Percentiles rank a stretch among this genome's conserved stretches.
Conservation (phyloP, 2,113 vertebrate genomes). For the Austrofundulus limnaeus region DNA sequence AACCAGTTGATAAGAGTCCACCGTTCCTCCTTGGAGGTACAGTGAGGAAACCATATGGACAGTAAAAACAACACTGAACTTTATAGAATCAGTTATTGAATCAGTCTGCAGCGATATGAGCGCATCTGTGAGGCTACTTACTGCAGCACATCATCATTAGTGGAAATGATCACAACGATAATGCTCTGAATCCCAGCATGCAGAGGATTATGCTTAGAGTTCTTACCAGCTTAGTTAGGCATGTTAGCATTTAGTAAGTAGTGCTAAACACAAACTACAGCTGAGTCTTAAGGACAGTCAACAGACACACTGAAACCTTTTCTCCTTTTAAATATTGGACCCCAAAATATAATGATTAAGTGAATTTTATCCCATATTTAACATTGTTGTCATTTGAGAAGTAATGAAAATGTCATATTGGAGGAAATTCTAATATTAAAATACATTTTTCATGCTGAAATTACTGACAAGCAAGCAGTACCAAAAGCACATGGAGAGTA, state of each 20-base stretch:
- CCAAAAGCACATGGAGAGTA: background rate
- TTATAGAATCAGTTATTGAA: constrained; percentile 1
- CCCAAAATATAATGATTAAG: too few species aligned
- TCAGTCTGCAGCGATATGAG: background rate
- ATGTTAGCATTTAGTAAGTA: background rate
- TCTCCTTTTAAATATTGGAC: too few species aligned
- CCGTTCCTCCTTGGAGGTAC: constrained; percentile 7
- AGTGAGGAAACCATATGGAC: constrained; percentile 7
- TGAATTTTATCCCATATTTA: background rate
- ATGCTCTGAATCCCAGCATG: background rate
- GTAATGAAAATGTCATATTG: background rate
- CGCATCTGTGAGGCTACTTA: constrained; percentile 1
- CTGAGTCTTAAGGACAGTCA: background rate
- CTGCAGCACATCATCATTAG: background rate
- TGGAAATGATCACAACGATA: background rate
- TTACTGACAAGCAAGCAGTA: background rate
- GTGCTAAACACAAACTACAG: background rate
- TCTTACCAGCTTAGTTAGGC: background rate
- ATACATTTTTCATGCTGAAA: too few species aligned
- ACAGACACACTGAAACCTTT: too few species aligned
- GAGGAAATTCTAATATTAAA: background rate
- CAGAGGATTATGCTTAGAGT: background rate
- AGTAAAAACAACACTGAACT: background rate
- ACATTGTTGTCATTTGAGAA: background rate
- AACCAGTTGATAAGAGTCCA: constrained; percentile 3